Evolutionary conservation across 2,797 vertebrate species (phyloP), one percentile per base, ranked within the genome.

Genomic region (Neosilurus mollespiculum): DNA sequence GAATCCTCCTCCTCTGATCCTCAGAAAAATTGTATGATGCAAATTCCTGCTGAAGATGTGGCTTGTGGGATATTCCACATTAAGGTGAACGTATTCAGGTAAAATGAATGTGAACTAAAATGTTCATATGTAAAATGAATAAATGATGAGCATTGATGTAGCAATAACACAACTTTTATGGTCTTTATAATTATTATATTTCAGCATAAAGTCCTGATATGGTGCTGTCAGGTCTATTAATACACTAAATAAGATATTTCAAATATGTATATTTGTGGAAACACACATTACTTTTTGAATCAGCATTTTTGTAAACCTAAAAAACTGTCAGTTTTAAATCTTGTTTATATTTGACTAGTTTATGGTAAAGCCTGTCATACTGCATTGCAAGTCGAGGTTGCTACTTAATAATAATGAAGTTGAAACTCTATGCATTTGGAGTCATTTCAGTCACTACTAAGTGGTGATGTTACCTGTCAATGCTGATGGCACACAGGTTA

Each of bases 401-500:
- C 14, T 26, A 26, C 51, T 56, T 49, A 54, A 5, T 73, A 30
- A 54, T 73, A 54, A 70, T 11, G 37, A 70, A 49, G 20, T 37
- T 20, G 18, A 67, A 37, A 67, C 66, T 18, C 61, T 62, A 9
- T 62, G n/a, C 2, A 62, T 62, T 69, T 70, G 18, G 22, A 43
- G 30, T 22, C n/a, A 14, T 58, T 24, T 15, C 43, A 51, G 7
- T 64, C 37, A 65, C 26, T 53, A 72, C 51, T 51, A 11, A 62
- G 16, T 49, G 26, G 64, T 20, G 18, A 37, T 11, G 61, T 91
- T 94, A 98, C 97, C 97, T 98, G 95, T 99, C 97, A 79, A 99
- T 98, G 93, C 97, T 98, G 94, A 99, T 99, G 75, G 97, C 97
- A 67, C 97, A 99, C 91, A 99, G 95, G 93, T 99, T 99, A 90